Conservation (phyloP, 2,113 vertebrate species). For the Vulpes lagopus region DNA sequence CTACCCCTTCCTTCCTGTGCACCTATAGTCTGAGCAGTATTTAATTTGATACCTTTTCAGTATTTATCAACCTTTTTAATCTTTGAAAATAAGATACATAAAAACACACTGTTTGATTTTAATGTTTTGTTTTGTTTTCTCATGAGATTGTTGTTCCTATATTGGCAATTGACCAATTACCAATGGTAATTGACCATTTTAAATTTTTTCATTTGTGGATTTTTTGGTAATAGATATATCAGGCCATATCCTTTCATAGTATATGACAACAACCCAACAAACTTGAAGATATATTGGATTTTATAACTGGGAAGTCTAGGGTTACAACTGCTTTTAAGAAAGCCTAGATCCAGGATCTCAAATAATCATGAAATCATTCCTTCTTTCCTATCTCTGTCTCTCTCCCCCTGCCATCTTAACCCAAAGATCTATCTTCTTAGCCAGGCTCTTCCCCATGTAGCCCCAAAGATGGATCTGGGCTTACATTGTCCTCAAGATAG, state of each 20-base stretch:
- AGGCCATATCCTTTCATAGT: background rate
- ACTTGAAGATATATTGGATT: background rate
- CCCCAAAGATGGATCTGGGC: background rate
- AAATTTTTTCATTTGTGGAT: background rate
- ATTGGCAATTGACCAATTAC: background rate
- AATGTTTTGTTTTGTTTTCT: background rate
- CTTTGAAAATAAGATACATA: slow-evolving; percentile 10
- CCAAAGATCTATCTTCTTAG: background rate
- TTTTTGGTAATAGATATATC: background rate
- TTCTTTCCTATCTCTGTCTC: background rate
- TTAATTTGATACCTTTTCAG: background rate
- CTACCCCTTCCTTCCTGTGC: background rate
- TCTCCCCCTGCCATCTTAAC: background rate
- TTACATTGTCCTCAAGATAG: background rate
- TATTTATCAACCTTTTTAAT: background rate
- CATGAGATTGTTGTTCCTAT: background rate
- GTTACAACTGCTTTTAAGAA: background rate
- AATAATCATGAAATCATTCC: background rate
- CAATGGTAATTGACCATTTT: background rate
- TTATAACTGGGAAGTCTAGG: background rate
- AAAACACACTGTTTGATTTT: background rate
- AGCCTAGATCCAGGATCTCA: background rate
- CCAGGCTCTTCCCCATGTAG: background rate
- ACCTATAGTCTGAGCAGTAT: background rate
- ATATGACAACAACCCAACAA: background rate